phyloP scores from a whole-genome alignment of 2,113 vertebrate species.

The Diphyllodes magnificus region DNA sequence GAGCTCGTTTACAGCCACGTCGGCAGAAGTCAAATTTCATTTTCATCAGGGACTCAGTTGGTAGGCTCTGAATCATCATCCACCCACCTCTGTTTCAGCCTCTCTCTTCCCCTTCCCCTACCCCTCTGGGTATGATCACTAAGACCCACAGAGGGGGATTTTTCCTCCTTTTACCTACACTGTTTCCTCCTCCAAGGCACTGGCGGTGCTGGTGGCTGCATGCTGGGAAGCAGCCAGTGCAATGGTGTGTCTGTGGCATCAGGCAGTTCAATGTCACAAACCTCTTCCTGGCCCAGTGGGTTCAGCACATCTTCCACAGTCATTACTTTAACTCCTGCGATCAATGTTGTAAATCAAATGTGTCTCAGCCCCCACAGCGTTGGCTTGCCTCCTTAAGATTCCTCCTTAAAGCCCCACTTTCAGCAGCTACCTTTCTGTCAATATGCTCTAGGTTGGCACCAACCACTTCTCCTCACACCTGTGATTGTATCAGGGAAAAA shows the following conservation, averaged over 20 bases:
- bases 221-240: neutral
- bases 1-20: neutral
- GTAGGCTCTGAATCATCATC: neutral
- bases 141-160: neutral
- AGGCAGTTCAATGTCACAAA: neutral
- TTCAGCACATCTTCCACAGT: neutral
- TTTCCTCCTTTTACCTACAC: neutral
- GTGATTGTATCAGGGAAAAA: conserved; percentile 1
- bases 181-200: neutral
- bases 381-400: conserved; percentile 2
- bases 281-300: neutral
- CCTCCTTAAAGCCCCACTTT: conserved; percentile 6
- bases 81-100: neutral
- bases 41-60: neutral
- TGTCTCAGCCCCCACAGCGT: neutral
- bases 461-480: conserved; percentile 47
- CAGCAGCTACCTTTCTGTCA: conserved; percentile 34
- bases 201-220: neutral
- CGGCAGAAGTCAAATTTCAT: neutral
- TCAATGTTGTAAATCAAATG: neutral
- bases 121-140: neutral
- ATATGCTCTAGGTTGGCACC: neutral
- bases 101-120: neutral
- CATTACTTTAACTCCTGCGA: neutral
- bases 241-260: accelerated